Percentiles rank a stretch among this genome's conserved stretches.
phyloP scores from a whole-genome alignment of 2,888 invertebrate species.

The Ophion ventricosus region DNA sequence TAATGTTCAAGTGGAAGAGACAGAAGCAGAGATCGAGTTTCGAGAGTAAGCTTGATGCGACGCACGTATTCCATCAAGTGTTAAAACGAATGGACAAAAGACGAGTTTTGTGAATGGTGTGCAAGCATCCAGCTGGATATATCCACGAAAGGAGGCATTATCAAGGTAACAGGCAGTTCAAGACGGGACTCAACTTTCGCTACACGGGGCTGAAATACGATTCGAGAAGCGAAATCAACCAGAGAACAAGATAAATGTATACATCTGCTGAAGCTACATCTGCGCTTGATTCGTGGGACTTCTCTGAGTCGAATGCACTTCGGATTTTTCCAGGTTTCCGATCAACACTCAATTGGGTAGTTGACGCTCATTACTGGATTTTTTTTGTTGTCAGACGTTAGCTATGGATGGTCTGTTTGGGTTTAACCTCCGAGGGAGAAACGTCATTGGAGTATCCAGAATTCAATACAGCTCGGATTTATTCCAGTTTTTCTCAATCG shows the following conservation, averaged over 20 bases:
- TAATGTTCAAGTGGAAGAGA: slow-evolving; percentile 27
- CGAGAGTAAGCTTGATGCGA: slow-evolving; percentile 29
- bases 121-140: not conserved
- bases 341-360: not conserved
- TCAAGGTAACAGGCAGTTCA: not conserved
- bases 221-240: not conserved
- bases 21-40: slow-evolving; percentile 8
- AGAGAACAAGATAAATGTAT: not conserved
- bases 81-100: slow-evolving; percentile 69
- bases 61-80: slow-evolving; percentile 79
- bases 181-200: not conserved
- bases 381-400: not conserved
- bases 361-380: not conserved
- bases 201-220: not conserved
- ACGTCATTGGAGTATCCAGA: too few species aligned
- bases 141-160: not conserved
- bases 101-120: slow-evolving; percentile 53
- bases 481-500: too few species aligned
- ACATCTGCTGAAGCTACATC: not conserved
- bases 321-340: not conserved
- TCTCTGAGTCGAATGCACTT: not conserved
- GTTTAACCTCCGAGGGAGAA: not conserved
- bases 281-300: not conserved
- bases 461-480: too few species aligned
- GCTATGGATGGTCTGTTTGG: not conserved